These are phyloP conservation scores for Cataglyphis albicans DNA, from an alignment of 2,888 invertebrate genomes.

Conservation along the genomic window DNA sequence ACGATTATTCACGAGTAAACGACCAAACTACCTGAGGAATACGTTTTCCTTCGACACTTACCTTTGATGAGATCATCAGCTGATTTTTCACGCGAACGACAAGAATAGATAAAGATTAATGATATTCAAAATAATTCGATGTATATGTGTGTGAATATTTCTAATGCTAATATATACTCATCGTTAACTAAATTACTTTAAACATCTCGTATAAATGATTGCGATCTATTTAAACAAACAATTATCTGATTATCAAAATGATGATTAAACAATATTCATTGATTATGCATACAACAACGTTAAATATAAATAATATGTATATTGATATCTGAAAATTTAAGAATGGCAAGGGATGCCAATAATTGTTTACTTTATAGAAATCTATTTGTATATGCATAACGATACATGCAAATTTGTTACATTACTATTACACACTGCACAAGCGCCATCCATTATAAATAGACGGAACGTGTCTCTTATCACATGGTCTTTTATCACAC, in stretches of 20 bases:
- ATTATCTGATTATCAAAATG: slow-evolving; percentile 27
- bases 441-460: slow-evolving; percentile 5
- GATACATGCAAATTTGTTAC: slow-evolving; percentile 14
- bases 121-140: neutral
- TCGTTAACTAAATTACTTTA: neutral
- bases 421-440: neutral
- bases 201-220: neutral
- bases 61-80: neutral
- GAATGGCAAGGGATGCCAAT: slow-evolving; percentile 20
- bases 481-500: slow-evolving; percentile 36
- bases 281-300: neutral
- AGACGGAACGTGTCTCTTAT: neutral
- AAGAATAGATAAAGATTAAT: neutral
- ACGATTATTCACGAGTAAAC: slow-evolving; percentile 44
- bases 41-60: neutral
- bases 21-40: neutral
- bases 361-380: slow-evolving; percentile 2
- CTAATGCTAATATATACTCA: slow-evolving; percentile 11
- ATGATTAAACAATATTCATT: slow-evolving; percentile 44
- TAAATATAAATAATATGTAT: slow-evolving; percentile 39
- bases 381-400: slow-evolving; percentile 34
- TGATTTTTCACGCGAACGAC: neutral
- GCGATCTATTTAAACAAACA: slow-evolving; percentile 31
- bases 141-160: neutral
- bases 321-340: slow-evolving; percentile 43